Percentiles rank a stretch among this genome's conserved stretches.
These are phyloP conservation scores for Monoplex corrugatus DNA, from an alignment of 2,888 invertebrate species.

Conservation along the genomic window DNA sequence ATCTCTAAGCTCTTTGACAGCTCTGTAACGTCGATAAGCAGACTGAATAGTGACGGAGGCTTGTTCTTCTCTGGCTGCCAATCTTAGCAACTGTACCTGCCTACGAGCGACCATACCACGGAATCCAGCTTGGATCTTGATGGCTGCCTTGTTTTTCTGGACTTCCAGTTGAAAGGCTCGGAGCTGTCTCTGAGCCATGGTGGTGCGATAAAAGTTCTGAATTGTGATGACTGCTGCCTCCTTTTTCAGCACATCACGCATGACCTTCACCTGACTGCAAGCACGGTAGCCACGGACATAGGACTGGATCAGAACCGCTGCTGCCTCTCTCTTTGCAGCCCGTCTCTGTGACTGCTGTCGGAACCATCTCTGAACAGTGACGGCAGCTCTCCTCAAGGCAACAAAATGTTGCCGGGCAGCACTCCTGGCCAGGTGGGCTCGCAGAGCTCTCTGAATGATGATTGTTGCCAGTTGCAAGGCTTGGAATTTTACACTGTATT, in stretches of 20 bases:
- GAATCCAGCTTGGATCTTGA: conserved; percentile 59
- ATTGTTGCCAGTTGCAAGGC: conserved; percentile 53
- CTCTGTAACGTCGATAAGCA: neutral
- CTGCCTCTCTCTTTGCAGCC: conserved; percentile 20
- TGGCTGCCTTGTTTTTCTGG: conserved; percentile 52
- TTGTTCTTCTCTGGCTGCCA: neutral
- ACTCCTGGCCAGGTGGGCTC: conserved; percentile 55
- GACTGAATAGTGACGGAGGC: neutral
- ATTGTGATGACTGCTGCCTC: neutral
- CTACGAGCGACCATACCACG: conserved; percentile 42
- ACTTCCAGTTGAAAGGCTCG: neutral
- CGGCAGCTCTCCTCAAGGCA: conserved; percentile 35
- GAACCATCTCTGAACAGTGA: conserved; percentile 33
- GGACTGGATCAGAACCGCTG: conserved; percentile 45
- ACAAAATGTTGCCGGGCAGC: conserved; percentile 50
- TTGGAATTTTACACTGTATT: conserved; percentile 46
- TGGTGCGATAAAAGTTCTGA: neutral
- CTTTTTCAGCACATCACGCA: neutral
- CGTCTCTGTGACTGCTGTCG: conserved; percentile 7
- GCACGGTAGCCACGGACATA: conserved; percentile 30
- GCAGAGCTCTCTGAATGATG: conserved; percentile 61
- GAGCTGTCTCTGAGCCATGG: neutral
- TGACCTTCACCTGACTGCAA: neutral
- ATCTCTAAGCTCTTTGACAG: neutral
- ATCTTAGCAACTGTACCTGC: neutral